Percentiles rank a stretch among this genome's conserved stretches.
These are phyloP conservation scores for Periparus ater DNA, from an alignment of 2,797 vertebrate species.

Conservation along the genomic window DNA sequence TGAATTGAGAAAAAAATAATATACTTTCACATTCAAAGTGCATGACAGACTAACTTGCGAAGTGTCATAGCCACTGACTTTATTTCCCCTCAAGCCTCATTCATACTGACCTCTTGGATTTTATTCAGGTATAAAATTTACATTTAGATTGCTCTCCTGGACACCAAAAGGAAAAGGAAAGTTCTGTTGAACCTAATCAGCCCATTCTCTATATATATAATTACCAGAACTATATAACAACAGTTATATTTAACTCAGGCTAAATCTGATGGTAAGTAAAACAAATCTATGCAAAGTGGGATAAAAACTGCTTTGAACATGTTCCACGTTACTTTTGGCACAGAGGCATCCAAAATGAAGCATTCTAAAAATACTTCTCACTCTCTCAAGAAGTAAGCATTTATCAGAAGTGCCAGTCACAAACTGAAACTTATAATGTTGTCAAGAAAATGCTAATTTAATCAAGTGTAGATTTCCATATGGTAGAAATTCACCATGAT, in stretches of 20 bases:
- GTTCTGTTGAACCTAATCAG: not conserved
- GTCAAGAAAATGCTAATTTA: slow-evolving; percentile 56
- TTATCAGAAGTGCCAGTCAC: slow-evolving; percentile 24
- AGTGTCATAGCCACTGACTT: not conserved
- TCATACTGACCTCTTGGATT: slow-evolving; percentile 20
- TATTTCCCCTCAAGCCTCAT: not conserved
- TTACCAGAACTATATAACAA: not conserved
- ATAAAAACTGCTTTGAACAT: not conserved
- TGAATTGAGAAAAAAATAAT: not conserved
- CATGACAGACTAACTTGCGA: not conserved
- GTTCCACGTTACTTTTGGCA: not conserved
- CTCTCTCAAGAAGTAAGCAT: not conserved
- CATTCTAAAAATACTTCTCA: not conserved
- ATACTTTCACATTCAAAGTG: not conserved
- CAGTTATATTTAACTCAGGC: not conserved
- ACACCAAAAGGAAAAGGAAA: not conserved
- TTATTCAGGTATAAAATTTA: slow-evolving; percentile 63
- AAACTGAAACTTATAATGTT: slow-evolving; percentile 14
- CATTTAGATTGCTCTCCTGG: slow-evolving; percentile 61
- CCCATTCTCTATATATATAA: not conserved
- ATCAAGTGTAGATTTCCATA: slow-evolving; percentile 19
- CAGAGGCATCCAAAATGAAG: not conserved
- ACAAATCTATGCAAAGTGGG: not conserved
- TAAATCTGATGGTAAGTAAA: not conserved
- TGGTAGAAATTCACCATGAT: not conserved